Evolutionary conservation across 2,797 vertebrate species (phyloP).

Genomic region (Sebastes steindachneri): DNA sequence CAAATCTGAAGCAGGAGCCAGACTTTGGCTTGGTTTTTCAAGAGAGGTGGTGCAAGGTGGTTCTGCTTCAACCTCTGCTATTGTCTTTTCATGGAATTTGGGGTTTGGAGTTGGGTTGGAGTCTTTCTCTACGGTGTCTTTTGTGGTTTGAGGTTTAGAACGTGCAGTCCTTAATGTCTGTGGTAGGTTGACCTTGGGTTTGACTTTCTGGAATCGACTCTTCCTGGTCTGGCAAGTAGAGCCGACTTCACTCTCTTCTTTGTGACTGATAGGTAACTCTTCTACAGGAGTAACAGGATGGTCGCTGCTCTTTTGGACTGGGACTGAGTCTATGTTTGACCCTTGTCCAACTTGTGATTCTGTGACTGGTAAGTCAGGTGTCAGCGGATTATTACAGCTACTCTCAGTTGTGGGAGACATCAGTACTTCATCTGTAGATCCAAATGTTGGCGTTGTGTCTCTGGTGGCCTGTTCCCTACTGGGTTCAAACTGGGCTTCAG

Average conservation of each 20-base stretch:
- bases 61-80: neutral
- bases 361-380: neutral
- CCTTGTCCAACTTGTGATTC: neutral
- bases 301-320: neutral
- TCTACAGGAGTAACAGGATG: neutral
- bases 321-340: neutral
- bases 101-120: neutral
- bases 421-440: neutral
- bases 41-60: neutral
- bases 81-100: neutral
- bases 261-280: slow-evolving; percentile 1
- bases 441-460: neutral
- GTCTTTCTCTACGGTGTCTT: neutral
- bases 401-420: neutral
- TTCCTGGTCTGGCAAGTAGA: neutral
- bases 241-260: neutral
- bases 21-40: neutral
- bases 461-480: neutral
- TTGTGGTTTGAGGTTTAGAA: slow-evolving; percentile 9
- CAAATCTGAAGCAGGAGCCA: neutral
- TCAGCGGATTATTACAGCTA: neutral
- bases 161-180: slow-evolving; percentile 27
- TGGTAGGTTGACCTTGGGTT: slow-evolving; percentile 46
- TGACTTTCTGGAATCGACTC: slow-evolving; percentile 26
- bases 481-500: slow-evolving; percentile 50